Conservation (phyloP, 2,113 vertebrate species). For the Balaeniceps rex region DNA sequence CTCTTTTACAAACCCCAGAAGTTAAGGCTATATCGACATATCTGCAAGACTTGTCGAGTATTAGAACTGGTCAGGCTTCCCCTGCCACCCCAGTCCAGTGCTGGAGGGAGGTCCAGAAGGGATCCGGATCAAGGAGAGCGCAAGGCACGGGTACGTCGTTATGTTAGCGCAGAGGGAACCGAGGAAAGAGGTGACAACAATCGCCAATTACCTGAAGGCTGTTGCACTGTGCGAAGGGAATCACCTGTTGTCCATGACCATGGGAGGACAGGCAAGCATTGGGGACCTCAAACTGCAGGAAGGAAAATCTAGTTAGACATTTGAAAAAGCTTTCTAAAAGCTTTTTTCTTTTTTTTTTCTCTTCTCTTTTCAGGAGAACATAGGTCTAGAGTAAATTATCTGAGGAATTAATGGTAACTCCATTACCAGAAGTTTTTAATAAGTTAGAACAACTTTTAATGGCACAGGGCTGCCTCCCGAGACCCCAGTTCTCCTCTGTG, state of each 20-base stretch:
- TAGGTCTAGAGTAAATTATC: neutral
- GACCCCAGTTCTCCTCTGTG: neutral
- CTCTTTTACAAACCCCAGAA: neutral
- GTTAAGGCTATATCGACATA: neutral
- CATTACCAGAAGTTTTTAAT: neutral
- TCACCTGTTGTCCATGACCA: rapidly evolving
- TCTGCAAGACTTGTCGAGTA: neutral
- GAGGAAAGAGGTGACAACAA: neutral
- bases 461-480: neutral
- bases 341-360: no score
- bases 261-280: rapidly evolving
- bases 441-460: neutral
- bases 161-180: neutral
- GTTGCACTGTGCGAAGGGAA: neutral
- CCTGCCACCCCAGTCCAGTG: neutral
- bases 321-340: neutral
- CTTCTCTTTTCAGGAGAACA: neutral
- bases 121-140: neutral
- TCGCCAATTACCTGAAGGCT: neutral
- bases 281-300: neutral
- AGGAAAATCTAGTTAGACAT: neutral
- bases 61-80: neutral
- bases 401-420: neutral
- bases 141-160: neutral
- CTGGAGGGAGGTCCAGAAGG: neutral